phyloP scores from a whole-genome alignment of 1,140 invertebrate genomes.

The Oryzaephilus surinamensis region DNA sequence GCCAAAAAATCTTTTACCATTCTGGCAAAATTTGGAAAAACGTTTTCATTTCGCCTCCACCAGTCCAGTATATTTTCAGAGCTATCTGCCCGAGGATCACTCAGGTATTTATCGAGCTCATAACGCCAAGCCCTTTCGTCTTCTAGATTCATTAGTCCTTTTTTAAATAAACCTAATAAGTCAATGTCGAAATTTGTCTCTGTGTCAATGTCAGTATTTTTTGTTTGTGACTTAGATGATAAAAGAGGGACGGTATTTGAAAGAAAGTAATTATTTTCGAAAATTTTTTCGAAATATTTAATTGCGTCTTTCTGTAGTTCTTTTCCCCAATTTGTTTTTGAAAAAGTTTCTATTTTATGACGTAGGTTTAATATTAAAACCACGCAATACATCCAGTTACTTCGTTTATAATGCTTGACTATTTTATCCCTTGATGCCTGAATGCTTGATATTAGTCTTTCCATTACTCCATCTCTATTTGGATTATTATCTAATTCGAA shows the following conservation, averaged over 20 bases:
- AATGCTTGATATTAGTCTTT: neutral
- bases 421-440: slow-evolving; percentile 8
- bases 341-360: slow-evolving; percentile 8
- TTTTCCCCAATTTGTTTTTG: slow-evolving; percentile 1
- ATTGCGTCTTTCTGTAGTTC: slow-evolving; percentile 3
- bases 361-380: slow-evolving; percentile 6
- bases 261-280: slow-evolving; percentile 8
- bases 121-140: slow-evolving; percentile 10
- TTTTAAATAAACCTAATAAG: neutral
- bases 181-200: neutral
- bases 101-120: slow-evolving; percentile 12
- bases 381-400: slow-evolving; percentile 8
- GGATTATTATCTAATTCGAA: slow-evolving; percentile 7
- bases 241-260: neutral
- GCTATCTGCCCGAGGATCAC: slow-evolving; percentile 7
- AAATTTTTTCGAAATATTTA: slow-evolving; percentile 4
- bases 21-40: slow-evolving; percentile 10
- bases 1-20: slow-evolving; percentile 15
- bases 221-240: neutral
- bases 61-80: slow-evolving; percentile 13
- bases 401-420: slow-evolving; percentile 6
- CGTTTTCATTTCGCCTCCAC: slow-evolving; percentile 12
- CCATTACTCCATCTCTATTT: neutral
- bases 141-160: neutral
- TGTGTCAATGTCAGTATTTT: slow-evolving; percentile 1